Evolutionary conservation across 2,797 vertebrate species (phyloP).

Genomic region (Sciurus carolinensis): DNA sequence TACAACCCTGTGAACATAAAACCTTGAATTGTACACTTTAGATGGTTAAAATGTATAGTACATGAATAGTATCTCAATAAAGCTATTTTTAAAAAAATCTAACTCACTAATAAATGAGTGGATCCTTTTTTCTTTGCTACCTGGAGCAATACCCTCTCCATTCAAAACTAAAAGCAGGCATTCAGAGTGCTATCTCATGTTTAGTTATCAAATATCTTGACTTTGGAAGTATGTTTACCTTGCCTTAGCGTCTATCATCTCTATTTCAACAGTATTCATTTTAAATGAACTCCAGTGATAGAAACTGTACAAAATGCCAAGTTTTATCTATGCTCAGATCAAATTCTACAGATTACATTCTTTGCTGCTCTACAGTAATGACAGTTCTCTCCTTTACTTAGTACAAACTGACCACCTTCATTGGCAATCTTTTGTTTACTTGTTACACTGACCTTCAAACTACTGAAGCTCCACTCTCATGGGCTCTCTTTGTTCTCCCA

Average conservation of each 20-base stretch:
- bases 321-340: not conserved
- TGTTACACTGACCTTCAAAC: not conserved
- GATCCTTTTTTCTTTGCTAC: not conserved
- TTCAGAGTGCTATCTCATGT: not conserved
- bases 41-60: not conserved
- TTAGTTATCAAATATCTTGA: not conserved
- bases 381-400: not conserved
- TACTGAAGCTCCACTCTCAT: not conserved
- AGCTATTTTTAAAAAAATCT: not conserved
- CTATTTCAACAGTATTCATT: not conserved
- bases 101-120: not conserved
- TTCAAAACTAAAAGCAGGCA: slow-evolving; percentile 41
- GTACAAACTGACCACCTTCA: not conserved
- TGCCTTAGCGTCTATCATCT: slow-evolving; percentile 27
- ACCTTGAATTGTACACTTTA: not conserved
- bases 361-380: not conserved
- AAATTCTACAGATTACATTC: not conserved
- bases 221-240: not conserved
- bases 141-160: not conserved
- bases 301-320: not conserved
- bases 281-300: slow-evolving; percentile 21
- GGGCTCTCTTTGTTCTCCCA: slow-evolving; percentile 31
- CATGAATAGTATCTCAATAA: not conserved
- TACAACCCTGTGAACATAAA: not conserved
- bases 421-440: not conserved